phyloP scores from a whole-genome alignment of 2,888 invertebrate species.

The Phengaris alcon region DNA sequence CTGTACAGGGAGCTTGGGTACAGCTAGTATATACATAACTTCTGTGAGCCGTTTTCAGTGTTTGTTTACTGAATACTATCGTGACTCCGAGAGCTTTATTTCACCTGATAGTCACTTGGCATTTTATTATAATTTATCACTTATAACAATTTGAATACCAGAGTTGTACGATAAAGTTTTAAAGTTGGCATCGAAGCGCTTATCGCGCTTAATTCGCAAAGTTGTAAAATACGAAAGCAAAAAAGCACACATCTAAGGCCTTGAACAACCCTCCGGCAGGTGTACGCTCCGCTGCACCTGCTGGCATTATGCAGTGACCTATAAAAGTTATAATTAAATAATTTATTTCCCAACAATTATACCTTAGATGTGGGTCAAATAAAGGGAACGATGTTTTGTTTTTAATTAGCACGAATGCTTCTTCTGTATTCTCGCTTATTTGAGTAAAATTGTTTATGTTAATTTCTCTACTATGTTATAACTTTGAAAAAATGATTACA shows the following conservation, averaged over 20 bases:
- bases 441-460: slow-evolving; percentile 3
- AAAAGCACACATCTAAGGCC: slow-evolving; percentile 53
- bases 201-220: slow-evolving; percentile 18
- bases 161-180: neutral
- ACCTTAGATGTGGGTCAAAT: slow-evolving; percentile 75
- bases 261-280: slow-evolving; percentile 69
- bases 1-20: too few relatives aligned
- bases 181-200: slow-evolving; percentile 2
- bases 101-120: neutral
- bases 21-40: neutral
- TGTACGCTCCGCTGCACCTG: slow-evolving; percentile 67
- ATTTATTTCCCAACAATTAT: slow-evolving; percentile 68
- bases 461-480: neutral
- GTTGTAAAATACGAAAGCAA: slow-evolving; percentile 41
- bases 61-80: neutral
- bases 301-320: slow-evolving; percentile 71
- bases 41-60: neutral
- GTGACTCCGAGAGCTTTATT: neutral
- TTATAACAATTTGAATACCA: slow-evolving; percentile 8
- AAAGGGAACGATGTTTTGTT: slow-evolving; percentile 48
- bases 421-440: neutral
- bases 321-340: slow-evolving; percentile 76
- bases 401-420: slow-evolving; percentile 32
- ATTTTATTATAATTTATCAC: slow-evolving; percentile 9
- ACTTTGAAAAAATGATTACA: slow-evolving; percentile 5